Evolutionary conservation across 2,113 vertebrate species (phyloP), one percentile per base, ranked within the genome.

Genomic region (Lasiurus cinereus): DNA sequence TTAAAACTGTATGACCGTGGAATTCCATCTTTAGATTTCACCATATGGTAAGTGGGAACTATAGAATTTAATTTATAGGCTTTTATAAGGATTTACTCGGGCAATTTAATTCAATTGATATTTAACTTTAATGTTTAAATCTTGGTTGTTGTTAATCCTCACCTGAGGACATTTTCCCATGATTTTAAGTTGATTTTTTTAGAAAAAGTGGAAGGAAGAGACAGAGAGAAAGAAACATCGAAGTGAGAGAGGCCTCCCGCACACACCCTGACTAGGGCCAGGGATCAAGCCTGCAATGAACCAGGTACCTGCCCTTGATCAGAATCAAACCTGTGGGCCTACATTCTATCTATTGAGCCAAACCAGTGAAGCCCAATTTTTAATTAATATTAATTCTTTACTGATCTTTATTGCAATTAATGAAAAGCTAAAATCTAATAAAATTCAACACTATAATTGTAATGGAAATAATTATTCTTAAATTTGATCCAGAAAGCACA

Each of bases 351-450:
- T 11, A 62, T 22, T 62, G 24, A 62, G 59, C 59, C 59, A 62
- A 62, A 62, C 59, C 59, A 62, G 59, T 27, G 24, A 24, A 22
- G 59, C 0, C 59, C 27, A 79, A 69, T 64, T 76, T 95, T 73
- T 13, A 91, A 33, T 92, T 69, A 78, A 78, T 36, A n/a, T 64
- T 76, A 83, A 89, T 86, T 89, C 36, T 87, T 74, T 84, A 64
- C 14, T 72, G 72, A 77, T 77, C 8, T 74, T 88, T 88, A 86
- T 69, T 85, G 43, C 5, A 89, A 64, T 62, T 62, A 92, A 83
- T 66, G 31, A 67, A 69, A 83, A 94, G 31, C 7, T 43, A 90
- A 93, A 74, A 77, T 82, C 29, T n/a, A 93, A 83, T 85, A 84
- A 69, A 64, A 82, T 74, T 36, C 50, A 83, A 43, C 13, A 39